These are phyloP conservation scores for Elaphurus davidianus DNA, from an alignment of 2,113 vertebrate genomes.

Conservation along the genomic window DNA sequence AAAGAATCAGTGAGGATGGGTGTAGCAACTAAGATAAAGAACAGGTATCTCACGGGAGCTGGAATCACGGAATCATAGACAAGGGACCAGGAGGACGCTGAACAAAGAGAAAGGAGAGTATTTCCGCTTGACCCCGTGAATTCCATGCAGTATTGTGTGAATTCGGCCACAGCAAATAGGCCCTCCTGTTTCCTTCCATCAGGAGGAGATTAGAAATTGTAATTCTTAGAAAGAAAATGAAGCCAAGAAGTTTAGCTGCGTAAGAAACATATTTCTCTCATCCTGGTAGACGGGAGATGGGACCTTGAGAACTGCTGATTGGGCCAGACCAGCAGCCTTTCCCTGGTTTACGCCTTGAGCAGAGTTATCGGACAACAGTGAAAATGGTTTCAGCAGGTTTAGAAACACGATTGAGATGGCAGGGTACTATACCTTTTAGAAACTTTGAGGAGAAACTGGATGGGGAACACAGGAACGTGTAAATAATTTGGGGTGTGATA, in stretches of 20 bases:
- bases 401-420: not conserved
- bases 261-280: not conserved
- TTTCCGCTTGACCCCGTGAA: not conserved
- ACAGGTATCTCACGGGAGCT: fast-evolving
- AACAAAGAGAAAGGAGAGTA: not conserved
- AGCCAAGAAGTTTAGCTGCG: not conserved
- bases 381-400: not conserved
- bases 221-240: not conserved
- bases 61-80: fast-evolving
- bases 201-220: not conserved
- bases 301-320: not conserved
- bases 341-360: not conserved
- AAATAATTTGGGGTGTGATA: not conserved
- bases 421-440: not conserved
- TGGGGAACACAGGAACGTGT: not conserved
- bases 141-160: not conserved
- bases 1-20: not conserved
- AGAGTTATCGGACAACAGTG: fast-evolving
- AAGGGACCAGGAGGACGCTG: not conserved
- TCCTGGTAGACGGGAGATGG: not conserved
- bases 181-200: not conserved
- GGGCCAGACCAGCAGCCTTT: not conserved
- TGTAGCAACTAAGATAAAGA: not conserved
- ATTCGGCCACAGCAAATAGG: not conserved
- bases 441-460: not conserved